Base-by-base conservation (phyloP, 2,888 invertebrate genomes). In the Hermodice carunculata region DNA sequence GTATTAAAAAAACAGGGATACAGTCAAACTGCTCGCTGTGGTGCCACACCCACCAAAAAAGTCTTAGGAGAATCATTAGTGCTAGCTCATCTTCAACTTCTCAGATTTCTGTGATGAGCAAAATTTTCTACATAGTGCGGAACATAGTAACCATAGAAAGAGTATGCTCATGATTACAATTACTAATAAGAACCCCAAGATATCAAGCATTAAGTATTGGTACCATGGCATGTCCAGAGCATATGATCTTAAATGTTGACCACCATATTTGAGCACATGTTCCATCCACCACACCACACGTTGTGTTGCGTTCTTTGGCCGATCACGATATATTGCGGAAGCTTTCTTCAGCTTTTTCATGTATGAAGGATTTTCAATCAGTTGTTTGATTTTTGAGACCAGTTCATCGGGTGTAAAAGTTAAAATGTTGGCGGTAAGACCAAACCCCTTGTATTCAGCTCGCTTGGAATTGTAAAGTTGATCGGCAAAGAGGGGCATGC, bases 211-310 rank as follows among this genome's bases (percentile, higher is more conserved):
- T 19, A 69, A 52, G 58, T 74, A 76, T 31, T 76, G 69, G 37
- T 74, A 74, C 70, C 71, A 68, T 5, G 76, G 71, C 66, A 77
- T 66, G 48, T 73, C 67, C 40, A 69, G 61, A 8, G 67, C 67
- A 28, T 67, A 17, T 1, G 79, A 73, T 19, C 69, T 68, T 46
- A 79, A 56, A 44, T 77, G 74, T 17, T 54, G 61, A 3, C 74
- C 75, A 14, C 78, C 79, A 69, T 73, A 71, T 64, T 73, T 68
- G 11, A 78, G 63, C 34, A 78, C 71, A 56, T 78, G 75, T 53
- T 78, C 77, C n/a, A 78, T 59, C 76, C 76, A 78, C 32, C 59
- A 74, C 3, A 72, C 74, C 3, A 75, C 77, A 40, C 71, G 63
- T 28, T 75, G 62, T 32, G 49, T 31, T 5, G 79, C 75, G 28